Evolutionary conservation across 2,797 vertebrate genomes (phyloP), one percentile per base, ranked within the genome.

Genomic region (Clangula hyemalis): DNA sequence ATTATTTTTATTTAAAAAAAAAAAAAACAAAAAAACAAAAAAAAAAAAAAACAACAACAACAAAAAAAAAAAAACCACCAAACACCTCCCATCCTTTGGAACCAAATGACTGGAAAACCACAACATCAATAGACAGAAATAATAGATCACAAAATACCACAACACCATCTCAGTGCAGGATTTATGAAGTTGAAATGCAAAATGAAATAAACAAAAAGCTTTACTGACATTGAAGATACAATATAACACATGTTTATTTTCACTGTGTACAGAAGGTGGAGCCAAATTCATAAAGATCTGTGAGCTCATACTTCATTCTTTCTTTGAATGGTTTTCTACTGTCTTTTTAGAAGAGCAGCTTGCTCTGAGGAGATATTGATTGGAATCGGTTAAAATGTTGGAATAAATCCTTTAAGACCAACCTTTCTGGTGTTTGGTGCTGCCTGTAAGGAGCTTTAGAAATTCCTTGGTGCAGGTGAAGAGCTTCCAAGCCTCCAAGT

Each of bases 191-290:
- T 66, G 13, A 72, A 93, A 85, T 54, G 11, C 56, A 74, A 82
- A 94, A 70, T 65, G 62, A 72, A 85, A 87, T 24, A n/a, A 86
- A 53, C 10, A 78, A 61, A 65, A 65, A 80, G 0, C 11, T 62
- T 77, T 65, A 60, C 25, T 75, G 72, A 19, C 61, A n/a, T 75
- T 75, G 19, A 66, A 58, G 68, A 36, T 21, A 47, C 39, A 74
- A 32, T 71, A 77, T 88, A 91, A 78, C 65, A 95, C 89, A 87
- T 87, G 90, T 93, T 97, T 93, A 91, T 97, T 97, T 96, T 95
- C 96, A 91, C 84, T 97, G 88, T 85, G 96, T 93, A 97, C 98
- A 97, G 97, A 96, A 98, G 98, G 95, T 97, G 98, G 98, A 97
- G 97, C 98, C 97, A 98, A 95, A 98, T 97, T 97, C 97, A 96